phyloP scores from a whole-genome alignment of 2,888 invertebrate genomes.

The Rosalia funebris region DNA sequence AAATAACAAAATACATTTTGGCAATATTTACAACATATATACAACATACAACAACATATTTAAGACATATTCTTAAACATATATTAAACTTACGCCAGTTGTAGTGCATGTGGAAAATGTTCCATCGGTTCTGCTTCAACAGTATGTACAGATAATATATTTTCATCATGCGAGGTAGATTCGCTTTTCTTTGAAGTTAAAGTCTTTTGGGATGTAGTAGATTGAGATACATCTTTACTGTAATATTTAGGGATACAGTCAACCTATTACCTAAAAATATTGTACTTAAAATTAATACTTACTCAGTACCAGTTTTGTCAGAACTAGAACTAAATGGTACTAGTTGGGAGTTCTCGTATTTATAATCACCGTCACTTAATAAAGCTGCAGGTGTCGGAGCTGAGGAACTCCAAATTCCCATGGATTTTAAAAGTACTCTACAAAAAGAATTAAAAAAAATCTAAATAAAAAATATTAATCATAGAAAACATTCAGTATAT shows the following conservation, averaged over 20 bases:
- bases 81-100: slow-evolving; percentile 60
- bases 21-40: no score
- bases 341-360: slow-evolving; percentile 54
- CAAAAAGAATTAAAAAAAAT: no score
- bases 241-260: background rate
- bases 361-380: slow-evolving; percentile 60
- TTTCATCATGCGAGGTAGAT: slow-evolving; percentile 23
- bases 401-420: slow-evolving; percentile 88
- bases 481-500: no score
- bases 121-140: slow-evolving; percentile 56
- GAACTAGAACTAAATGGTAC: slow-evolving; percentile 42
- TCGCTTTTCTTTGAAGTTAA: slow-evolving; percentile 7
- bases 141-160: slow-evolving; percentile 55
- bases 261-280: background rate
- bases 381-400: slow-evolving; percentile 61
- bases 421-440: slow-evolving; percentile 91
- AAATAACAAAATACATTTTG: no score
- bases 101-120: slow-evolving; percentile 59
- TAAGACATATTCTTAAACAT: background rate
- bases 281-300: slow-evolving; percentile 2
- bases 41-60: no score
- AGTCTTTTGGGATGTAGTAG: background rate
- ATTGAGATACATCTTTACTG: slow-evolving; percentile 12
- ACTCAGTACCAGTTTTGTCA: slow-evolving; percentile 8
- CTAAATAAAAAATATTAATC: no score